These are phyloP conservation scores for Gortyna flavago DNA, from an alignment of 2,888 invertebrate genomes.

Conservation along the genomic window DNA sequence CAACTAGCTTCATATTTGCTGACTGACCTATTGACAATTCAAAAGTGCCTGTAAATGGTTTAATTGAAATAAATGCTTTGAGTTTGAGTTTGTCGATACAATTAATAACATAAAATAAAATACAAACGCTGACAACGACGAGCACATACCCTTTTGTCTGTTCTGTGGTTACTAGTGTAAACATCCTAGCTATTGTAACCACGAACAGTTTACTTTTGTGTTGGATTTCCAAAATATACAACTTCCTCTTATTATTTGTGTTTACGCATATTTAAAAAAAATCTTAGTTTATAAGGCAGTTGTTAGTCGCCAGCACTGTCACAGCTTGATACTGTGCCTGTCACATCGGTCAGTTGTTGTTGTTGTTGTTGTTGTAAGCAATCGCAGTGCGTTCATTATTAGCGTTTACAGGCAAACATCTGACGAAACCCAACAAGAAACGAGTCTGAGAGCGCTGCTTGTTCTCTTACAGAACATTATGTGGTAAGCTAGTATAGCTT, in stretches of 20 bases:
- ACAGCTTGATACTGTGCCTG: neutral
- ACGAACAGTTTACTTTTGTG: no score
- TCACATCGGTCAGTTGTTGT: neutral
- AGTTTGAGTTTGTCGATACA: no score
- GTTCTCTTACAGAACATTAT: neutral
- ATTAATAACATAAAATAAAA: no score
- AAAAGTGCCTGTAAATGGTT: no score
- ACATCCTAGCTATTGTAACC: no score
- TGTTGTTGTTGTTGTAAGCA: no score
- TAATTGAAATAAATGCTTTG: no score
- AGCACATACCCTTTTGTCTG: neutral
- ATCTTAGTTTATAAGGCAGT: neutral
- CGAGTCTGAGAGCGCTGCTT: neutral
- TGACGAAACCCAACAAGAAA: neutral
- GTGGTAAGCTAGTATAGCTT: no score
- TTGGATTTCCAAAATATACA: neutral
- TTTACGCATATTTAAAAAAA: neutral
- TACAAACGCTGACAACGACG: neutral
- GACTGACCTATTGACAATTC: no score
- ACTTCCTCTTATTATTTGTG: neutral
- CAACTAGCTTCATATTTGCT: no score
- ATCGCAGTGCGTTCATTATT: neutral
- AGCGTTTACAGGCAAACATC: neutral
- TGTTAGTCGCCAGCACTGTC: neutral
- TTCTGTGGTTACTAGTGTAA: neutral